phyloP scores from a whole-genome alignment of 2,113 vertebrate species.

The Suncus etruscus region DNA sequence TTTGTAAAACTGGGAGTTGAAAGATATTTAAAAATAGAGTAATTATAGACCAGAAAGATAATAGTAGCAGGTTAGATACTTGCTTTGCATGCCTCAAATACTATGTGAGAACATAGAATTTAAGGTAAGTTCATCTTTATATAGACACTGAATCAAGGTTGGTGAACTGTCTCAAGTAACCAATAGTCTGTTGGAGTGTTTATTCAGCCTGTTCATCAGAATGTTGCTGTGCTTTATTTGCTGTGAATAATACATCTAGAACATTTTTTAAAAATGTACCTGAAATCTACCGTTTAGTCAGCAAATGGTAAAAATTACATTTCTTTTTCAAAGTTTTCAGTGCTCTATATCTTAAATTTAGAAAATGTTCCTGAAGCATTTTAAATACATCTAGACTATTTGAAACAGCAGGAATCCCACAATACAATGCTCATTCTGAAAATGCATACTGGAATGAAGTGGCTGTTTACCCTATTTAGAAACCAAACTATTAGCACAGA shows the following conservation, averaged over 20 bases:
- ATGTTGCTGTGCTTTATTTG: not conserved
- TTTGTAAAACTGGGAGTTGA: too few species aligned
- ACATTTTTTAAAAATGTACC: not conserved
- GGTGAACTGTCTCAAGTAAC: not conserved
- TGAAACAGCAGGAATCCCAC: not conserved
- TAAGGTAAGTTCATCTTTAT: too few species aligned
- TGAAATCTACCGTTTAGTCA: slow-evolving; percentile 4
- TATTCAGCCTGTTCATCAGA: not conserved
- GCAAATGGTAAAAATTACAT: not conserved
- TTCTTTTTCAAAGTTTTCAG: slow-evolving; percentile 18
- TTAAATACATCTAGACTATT: slow-evolving; percentile 28
- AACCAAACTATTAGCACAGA: slow-evolving; percentile 48
- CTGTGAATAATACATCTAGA: not conserved
- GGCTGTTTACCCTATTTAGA: not conserved
- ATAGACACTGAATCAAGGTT: not conserved
- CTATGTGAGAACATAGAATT: too few species aligned
- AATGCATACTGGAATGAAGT: not conserved
- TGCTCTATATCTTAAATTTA: not conserved
- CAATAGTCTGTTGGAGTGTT: not conserved
- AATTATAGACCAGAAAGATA: too few species aligned
- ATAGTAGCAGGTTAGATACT: too few species aligned
- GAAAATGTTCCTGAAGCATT: slow-evolving; percentile 19
- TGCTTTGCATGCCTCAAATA: too few species aligned
- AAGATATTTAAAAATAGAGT: too few species aligned
- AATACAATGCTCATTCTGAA: slow-evolving; percentile 8